phyloP scores from a whole-genome alignment of 2,113 vertebrate genomes.

The Podarcis cretensis region DNA sequence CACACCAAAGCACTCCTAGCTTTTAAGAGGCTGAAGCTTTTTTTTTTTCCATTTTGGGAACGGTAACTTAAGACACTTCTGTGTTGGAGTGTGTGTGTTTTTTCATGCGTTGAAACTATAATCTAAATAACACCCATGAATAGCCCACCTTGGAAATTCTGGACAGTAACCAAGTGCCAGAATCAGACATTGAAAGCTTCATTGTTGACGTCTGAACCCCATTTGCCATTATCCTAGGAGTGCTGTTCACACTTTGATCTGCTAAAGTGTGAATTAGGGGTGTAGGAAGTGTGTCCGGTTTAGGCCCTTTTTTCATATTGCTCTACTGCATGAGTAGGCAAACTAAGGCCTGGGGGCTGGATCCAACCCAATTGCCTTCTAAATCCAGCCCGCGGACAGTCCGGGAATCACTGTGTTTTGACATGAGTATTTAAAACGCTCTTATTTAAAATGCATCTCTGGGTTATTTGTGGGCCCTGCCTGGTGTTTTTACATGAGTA shows the following conservation, averaged over 20 bases:
- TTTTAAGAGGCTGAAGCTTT: background rate
- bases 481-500: no score
- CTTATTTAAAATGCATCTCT: no score
- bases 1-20: background rate
- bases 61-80: constrained; percentile 16
- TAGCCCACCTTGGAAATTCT: background rate
- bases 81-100: background rate
- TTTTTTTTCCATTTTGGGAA: constrained; percentile 19
- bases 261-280: background rate
- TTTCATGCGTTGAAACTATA: background rate
- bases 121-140: background rate
- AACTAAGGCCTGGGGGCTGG: no score
- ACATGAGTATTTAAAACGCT: no score
- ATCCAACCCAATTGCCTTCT: no score
- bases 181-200: background rate
- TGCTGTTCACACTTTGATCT: background rate
- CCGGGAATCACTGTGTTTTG: no score
- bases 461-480: no score
- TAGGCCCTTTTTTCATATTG: background rate
- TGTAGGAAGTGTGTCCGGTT: background rate
- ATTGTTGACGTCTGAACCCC: background rate
- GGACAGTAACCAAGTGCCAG: background rate
- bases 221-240: background rate
- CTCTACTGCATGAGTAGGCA: no score
- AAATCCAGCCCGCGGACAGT: no score